phyloP scores from a whole-genome alignment of 2,797 vertebrate species.

The Oryzias sinensis region DNA sequence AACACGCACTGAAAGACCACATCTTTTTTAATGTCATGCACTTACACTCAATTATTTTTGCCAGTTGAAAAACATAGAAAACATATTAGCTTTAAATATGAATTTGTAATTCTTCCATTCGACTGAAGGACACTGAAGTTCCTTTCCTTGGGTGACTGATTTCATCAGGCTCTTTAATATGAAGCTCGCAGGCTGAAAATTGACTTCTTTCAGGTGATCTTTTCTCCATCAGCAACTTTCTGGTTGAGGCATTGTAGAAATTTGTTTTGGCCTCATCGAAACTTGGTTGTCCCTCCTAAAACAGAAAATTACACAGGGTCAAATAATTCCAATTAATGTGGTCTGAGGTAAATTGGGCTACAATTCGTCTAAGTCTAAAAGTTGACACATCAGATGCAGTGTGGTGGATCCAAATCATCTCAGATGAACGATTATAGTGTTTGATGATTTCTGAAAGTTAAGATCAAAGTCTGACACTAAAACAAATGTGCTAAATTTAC shows the following conservation, averaged over 20 bases:
- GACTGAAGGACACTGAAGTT: conserved; percentile 28
- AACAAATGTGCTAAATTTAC: no score
- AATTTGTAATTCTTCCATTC: conserved; percentile 44
- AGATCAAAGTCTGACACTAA: no score
- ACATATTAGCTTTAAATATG: conserved; percentile 48
- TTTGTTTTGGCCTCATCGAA: conserved; percentile 5
- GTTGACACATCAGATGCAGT: no score
- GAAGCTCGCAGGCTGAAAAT: conserved; percentile 43
- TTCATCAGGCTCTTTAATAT: conserved; percentile 61
- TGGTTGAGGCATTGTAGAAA: conserved; percentile 16
- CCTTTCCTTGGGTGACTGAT: conserved; percentile 18
- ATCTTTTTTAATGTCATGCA: no score
- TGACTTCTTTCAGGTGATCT: conserved; percentile 23
- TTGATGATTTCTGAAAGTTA: no score
- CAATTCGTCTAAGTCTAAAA: no score
- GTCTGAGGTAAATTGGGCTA: no score
- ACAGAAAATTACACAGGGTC: conserved; percentile 16
- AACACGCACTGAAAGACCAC: no score
- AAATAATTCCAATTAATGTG: no score
- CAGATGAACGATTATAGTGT: no score
- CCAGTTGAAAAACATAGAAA: not conserved
- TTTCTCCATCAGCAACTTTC: conserved; percentile 14
- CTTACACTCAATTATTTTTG: not conserved
- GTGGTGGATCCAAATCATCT: no score
- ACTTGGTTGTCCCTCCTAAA: conserved; percentile 46